phyloP scores from a whole-genome alignment of 2,113 vertebrate genomes.

The Cyprinus carpio region DNA sequence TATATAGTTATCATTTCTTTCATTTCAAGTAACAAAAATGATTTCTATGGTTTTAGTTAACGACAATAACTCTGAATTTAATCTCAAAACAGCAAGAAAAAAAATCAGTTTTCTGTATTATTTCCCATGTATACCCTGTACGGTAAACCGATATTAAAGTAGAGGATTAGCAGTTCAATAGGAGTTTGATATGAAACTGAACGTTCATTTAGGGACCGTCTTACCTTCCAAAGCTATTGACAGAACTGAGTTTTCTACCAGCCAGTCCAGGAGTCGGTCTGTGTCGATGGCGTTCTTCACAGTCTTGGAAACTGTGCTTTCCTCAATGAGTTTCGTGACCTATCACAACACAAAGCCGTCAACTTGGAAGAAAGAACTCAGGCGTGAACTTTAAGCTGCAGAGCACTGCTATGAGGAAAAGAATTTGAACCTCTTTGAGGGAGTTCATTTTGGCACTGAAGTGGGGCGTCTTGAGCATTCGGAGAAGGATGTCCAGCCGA shows the following conservation, averaged over 20 bases:
- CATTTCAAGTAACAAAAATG: too few relatives aligned
- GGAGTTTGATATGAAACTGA: neutral
- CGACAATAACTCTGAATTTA: too few relatives aligned
- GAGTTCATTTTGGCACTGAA: constrained; percentile 99
- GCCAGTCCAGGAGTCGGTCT: constrained; percentile 93
- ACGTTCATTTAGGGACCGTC: neutral
- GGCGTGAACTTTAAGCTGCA: neutral
- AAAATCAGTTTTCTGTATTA: neutral
- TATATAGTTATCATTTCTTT: too few relatives aligned
- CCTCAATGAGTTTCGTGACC: constrained; percentile 98
- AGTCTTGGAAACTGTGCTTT: constrained; percentile 97
- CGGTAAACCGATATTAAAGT: neutral
- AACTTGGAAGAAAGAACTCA: neutral
- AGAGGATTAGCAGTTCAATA: neutral
- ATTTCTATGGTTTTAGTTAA: too few relatives aligned
- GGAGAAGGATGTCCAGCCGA: constrained; percentile 90
- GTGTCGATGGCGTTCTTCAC: constrained; percentile 98
- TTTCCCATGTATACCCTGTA: neutral
- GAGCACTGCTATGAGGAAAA: neutral
- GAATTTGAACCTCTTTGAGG: constrained; percentile 88
- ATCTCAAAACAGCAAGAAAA: too few relatives aligned
- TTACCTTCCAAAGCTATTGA: constrained; percentile 98
- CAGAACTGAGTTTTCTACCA: constrained; percentile 96
- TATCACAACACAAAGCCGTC: constrained; percentile 63
- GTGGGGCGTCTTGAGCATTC: constrained; percentile 97